phyloP scores from a whole-genome alignment of 2,888 invertebrate genomes.

The Luffia ferchaultella region DNA sequence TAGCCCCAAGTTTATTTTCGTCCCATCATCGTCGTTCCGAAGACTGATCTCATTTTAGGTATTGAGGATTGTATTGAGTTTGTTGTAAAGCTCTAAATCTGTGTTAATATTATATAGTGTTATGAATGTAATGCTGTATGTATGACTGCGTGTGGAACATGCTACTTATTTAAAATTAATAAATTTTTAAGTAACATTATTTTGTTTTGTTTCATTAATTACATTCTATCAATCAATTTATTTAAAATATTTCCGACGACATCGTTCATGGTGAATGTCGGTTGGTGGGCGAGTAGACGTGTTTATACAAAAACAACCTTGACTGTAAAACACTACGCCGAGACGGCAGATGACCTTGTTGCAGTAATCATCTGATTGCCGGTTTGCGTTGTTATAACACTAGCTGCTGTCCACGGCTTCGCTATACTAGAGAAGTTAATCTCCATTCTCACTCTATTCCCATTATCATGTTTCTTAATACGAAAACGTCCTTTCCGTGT shows the following conservation, averaged over 20 bases:
- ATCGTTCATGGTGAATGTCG: neutral
- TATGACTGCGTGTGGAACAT: neutral
- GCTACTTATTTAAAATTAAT: neutral
- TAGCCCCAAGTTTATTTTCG: constrained; percentile 26
- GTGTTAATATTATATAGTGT: constrained; percentile 53
- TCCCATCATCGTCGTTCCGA: constrained; percentile 54
- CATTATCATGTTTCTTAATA: too few relatives aligned
- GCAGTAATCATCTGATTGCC: neutral
- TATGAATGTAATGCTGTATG: neutral
- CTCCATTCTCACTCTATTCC: too few relatives aligned
- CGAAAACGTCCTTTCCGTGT: too few relatives aligned
- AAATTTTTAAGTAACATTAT: neutral
- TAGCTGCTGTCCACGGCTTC: neutral
- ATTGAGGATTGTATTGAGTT: constrained; percentile 45
- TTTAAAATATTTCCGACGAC: neutral
- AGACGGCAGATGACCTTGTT: constrained; percentile 23
- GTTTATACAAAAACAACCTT: constrained; percentile 54
- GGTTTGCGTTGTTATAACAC: too few relatives aligned
- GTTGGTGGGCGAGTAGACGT: neutral
- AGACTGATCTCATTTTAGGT: constrained; percentile 48
- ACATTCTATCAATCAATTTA: too few relatives aligned
- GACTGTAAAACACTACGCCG: constrained; percentile 24
- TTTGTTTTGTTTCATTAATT: neutral
- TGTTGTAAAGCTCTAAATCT: constrained; percentile 52
- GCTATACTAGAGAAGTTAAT: too few relatives aligned